Percentiles rank a stretch among this genome's conserved stretches.
phyloP scores from a whole-genome alignment of 2,888 invertebrate genomes.

The Orchesella flavescens region DNA sequence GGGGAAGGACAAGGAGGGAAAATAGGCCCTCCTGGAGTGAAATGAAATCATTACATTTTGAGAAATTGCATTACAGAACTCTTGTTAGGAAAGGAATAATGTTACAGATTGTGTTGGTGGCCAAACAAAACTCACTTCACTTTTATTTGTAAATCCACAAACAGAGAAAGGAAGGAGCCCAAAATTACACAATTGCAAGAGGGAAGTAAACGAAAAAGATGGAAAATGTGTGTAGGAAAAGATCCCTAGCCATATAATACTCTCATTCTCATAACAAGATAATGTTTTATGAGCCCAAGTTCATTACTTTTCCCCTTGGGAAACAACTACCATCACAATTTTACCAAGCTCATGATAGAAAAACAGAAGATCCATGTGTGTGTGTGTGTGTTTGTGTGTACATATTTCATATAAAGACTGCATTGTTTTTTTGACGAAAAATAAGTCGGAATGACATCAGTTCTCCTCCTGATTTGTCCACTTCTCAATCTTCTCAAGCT shows the following conservation, averaged over 20 bases:
- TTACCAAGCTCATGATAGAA: neutral
- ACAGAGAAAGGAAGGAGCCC: too few relatives aligned
- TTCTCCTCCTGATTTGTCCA: neutral
- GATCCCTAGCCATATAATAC: neutral
- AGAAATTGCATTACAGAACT: constrained; percentile 48
- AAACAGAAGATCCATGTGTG: neutral
- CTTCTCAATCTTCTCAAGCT: neutral
- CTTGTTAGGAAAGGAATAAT: neutral
- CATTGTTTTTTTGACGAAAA: neutral
- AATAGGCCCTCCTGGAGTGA: constrained; percentile 19
- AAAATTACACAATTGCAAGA: too few relatives aligned
- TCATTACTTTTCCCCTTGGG: constrained; percentile 67
- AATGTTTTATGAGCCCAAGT: constrained; percentile 68
- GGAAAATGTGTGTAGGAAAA: neutral
- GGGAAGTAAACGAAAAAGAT: constrained; percentile 1
- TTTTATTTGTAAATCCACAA: neutral
- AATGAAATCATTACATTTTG: constrained; percentile 53
- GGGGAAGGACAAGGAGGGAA: neutral
- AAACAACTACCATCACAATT: constrained; percentile 15
- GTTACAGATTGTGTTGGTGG: constrained; percentile 17
- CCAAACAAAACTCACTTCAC: constrained; percentile 25
- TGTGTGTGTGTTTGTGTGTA: too few relatives aligned
- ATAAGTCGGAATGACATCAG: neutral
- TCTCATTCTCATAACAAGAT: constrained; percentile 66
- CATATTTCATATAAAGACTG: neutral